phyloP scores from a whole-genome alignment of 2,113 vertebrate genomes.

The Pyrgilauda ruficollis region DNA sequence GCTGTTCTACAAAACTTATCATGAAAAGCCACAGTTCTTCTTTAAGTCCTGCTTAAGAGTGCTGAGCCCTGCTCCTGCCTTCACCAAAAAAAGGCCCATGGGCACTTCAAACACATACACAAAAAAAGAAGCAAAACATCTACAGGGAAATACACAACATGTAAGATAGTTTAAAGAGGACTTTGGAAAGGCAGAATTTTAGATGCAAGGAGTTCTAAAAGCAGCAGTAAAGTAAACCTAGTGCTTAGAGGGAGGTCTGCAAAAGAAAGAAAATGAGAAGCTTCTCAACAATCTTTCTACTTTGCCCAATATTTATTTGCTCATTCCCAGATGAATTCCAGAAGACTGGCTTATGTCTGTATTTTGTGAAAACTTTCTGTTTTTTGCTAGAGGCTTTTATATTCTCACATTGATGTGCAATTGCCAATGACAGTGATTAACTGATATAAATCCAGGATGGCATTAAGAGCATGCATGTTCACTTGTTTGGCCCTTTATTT shows the following conservation, averaged over 20 bases:
- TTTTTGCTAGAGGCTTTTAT: conserved; percentile 16
- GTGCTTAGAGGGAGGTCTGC: conserved; percentile 17
- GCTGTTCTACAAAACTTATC: neutral
- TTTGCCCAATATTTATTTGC: neutral
- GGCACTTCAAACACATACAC: neutral
- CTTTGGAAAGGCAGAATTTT: conserved; percentile 9
- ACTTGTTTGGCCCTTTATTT: neutral
- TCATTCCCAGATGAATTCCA: neutral
- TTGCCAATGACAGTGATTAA: neutral
- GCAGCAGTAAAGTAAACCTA: conserved; percentile 42
- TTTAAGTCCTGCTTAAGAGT: neutral
- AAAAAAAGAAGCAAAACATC: neutral
- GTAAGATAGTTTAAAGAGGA: conserved; percentile 14
- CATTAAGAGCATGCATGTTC: neutral
- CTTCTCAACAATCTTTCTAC: conserved; percentile 69
- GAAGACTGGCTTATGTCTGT: neutral
- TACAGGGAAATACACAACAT: neutral
- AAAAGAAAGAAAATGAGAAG: conserved; percentile 69
- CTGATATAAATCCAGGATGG: neutral
- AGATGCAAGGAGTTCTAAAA: conserved; percentile 26
- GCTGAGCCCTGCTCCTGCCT: neutral
- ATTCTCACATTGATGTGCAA: neutral
- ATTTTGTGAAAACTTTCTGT: neutral
- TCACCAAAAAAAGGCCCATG: neutral
- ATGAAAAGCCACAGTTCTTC: neutral